Evolutionary conservation across 1,140 invertebrate genomes (phyloP).

Genomic region (Aphaenogaster ashmeadi): DNA sequence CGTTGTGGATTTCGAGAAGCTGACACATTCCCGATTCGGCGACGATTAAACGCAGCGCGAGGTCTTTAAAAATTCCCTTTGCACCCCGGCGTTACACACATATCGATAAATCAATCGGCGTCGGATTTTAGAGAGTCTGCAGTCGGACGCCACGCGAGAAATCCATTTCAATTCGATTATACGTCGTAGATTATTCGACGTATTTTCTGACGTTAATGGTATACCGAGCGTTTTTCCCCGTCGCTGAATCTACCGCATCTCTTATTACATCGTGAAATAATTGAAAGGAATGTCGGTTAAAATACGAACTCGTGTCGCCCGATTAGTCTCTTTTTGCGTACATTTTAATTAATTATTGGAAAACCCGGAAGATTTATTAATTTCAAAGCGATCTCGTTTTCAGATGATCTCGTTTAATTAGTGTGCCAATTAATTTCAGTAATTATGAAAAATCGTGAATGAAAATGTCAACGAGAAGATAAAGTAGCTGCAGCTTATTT

Average conservation of each 20-base stretch:
- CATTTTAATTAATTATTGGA: constrained; percentile 16
- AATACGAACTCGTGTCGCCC: not conserved
- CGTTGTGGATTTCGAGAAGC: constrained; percentile 35
- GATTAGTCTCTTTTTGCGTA: not conserved
- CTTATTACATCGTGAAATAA: not conserved
- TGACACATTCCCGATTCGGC: constrained; percentile 47
- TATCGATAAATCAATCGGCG: constrained; percentile 41
- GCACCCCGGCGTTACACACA: not conserved
- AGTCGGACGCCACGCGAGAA: not conserved
- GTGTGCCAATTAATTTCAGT: constrained; percentile 34
- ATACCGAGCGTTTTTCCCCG: not conserved
- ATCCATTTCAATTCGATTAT: not conserved
- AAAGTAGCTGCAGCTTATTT: not conserved
- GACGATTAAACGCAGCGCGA: constrained; percentile 28
- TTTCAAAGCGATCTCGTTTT: not conserved
- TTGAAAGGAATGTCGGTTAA: not conserved
- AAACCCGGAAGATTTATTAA: constrained; percentile 11
- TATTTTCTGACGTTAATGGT: constrained; percentile 26
- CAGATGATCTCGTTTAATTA: constrained; percentile 30
- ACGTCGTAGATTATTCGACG: not conserved
- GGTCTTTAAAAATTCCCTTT: constrained; percentile 44
- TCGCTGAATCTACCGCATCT: not conserved
- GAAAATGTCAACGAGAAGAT: constrained; percentile 15
- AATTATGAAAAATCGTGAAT: constrained; percentile 31
- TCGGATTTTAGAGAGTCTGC: not conserved